phyloP scores from a whole-genome alignment of 1,140 invertebrate species.

The Tetraneura akinire region DNA sequence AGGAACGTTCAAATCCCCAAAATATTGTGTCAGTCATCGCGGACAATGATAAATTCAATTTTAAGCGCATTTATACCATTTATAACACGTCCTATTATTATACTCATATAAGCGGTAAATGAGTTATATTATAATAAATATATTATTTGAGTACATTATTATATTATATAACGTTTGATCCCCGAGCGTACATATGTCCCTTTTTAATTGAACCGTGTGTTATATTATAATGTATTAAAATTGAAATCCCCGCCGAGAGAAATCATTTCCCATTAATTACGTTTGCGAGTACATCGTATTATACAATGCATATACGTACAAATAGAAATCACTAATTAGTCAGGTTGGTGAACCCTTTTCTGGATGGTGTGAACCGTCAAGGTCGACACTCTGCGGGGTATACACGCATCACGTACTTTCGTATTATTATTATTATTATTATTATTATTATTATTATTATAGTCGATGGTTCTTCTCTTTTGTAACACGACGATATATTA shows the following conservation, averaged over 20 bases:
- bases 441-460: too few species aligned
- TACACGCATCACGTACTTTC: constrained; percentile 35
- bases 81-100: too few species aligned
- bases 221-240: background rate
- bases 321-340: constrained; percentile 10
- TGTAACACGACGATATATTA: background rate
- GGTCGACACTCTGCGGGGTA: constrained; percentile 37
- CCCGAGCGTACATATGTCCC: background rate
- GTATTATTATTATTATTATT: constrained; percentile 19
- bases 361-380: constrained; percentile 1
- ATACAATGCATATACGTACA: background rate
- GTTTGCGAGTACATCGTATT: background rate
- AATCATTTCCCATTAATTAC: constrained; percentile 26
- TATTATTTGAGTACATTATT: too few species aligned
- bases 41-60: too few species aligned
- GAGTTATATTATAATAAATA: too few species aligned
- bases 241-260: constrained; percentile 5
- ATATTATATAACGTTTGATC: too few species aligned
- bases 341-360: constrained; percentile 39
- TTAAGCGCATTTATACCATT: too few species aligned
- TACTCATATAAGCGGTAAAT: too few species aligned
- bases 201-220: constrained; percentile 24
- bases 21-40: too few species aligned
- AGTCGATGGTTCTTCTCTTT: constrained; percentile 7
- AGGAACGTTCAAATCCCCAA: too few species aligned